A percentile compares a stretch with the other conserved stretches of the same genome.
These are phyloP conservation scores for Drosophila athabasca DNA, from an alignment of 1,140 invertebrate species.

Conservation along the genomic window DNA sequence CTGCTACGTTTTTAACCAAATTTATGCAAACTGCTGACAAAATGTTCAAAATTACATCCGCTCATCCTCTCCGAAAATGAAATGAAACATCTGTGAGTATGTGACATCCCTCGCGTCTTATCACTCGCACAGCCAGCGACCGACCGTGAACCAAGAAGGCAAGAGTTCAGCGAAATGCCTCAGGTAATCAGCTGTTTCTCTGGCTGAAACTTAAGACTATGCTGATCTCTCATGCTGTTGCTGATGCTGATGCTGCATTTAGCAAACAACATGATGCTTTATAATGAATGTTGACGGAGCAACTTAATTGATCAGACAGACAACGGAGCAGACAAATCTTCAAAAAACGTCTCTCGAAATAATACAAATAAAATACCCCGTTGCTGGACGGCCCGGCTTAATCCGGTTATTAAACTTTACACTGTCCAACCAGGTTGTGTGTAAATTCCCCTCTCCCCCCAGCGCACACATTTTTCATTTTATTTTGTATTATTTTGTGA, in stretches of 20 bases:
- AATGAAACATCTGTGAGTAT: constrained; percentile 16
- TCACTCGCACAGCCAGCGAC: constrained; percentile 1
- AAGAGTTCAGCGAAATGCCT: constrained; percentile 34
- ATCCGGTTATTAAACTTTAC: constrained; percentile 81
- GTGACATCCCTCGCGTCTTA: constrained; percentile 20
- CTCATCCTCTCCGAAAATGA: constrained; percentile 14
- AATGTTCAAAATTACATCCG: constrained; percentile 46
- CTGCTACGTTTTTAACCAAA: constrained; percentile 39
- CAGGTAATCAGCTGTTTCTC: constrained; percentile 39
- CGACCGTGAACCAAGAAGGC: constrained; percentile 41
- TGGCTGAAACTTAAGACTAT: background rate
- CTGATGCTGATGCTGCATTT: constrained; percentile 38
- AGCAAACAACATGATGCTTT: background rate
- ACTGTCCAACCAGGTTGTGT: constrained; percentile 44
- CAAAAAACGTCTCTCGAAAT: constrained; percentile 13
- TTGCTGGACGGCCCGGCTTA: constrained; percentile 45
- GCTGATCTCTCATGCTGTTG: background rate
- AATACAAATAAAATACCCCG: constrained; percentile 37
- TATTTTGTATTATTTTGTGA: constrained; percentile 11
- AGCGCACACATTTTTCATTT: constrained; percentile 27
- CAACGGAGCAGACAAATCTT: constrained; percentile 21
- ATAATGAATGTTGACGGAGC: constrained; percentile 8
- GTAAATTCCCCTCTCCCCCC: constrained; percentile 46
- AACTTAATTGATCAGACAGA: constrained; percentile 34
- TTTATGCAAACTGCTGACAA: constrained; percentile 49